Base-by-base conservation (phyloP, 2,888 invertebrate species). In the Nycteola revayana region DNA sequence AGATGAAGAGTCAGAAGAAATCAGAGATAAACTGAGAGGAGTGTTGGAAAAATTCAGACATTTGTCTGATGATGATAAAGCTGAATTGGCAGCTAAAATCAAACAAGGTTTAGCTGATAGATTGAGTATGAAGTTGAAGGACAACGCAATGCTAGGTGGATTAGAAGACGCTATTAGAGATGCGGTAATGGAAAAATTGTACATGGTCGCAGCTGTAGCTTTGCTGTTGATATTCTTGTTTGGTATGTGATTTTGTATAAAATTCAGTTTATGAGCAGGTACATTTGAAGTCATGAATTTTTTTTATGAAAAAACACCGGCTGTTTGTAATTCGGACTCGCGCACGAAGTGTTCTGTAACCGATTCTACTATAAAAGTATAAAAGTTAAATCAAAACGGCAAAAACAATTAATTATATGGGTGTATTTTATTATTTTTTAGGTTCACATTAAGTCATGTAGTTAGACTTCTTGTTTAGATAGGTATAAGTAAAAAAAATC, bases 51-150 rank as follows among this genome's bases (percentile, higher is more conserved):
- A 76, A 32, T 82, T 71, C 20, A 71, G 68, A 3, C 40, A 63
- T 0, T 69, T 86, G 68, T 54, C 55, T 1, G 74, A 78, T 0
- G 67, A 66, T 0, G 86, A 88, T 1, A 83, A 76, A 24, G 59
- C 55, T 0, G 32, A 62, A 3, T 88, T 90, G 20, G 56, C 75
- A 0, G 40, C 49, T 0, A 71, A 84, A 28, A 65, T 90, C 6
- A 82, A 76, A 23, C 72, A 85, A 0, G 66, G 79, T 0, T 31
- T 90, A 0, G 64, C 71, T 0, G 63, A 55, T 6, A 83, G 75
- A 33, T 36, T 89, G 1, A 54, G 68, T 1, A 46, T 49, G 21
- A 81, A 69, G 27, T 14, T 85, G 0, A 48, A 75, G 1, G 78
- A 83, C 2, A 65, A 68, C 6, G 40, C 60, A 0, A 46, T 70